phyloP scores from a whole-genome alignment of 2,113 vertebrate genomes.

The Pelodiscus sinensis region DNA sequence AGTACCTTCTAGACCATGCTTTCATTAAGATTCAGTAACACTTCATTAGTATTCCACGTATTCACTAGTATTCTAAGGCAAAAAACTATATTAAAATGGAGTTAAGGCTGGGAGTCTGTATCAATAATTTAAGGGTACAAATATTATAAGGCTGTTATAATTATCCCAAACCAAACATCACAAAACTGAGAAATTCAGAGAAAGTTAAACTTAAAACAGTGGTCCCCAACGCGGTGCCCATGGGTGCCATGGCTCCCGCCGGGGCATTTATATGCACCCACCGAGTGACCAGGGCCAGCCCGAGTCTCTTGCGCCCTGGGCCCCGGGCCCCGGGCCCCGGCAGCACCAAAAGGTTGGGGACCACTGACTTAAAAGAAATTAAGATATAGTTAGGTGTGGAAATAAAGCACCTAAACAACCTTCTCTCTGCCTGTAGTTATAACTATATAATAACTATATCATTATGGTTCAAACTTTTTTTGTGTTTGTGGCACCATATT shows the following conservation, averaged over 20 bases:
- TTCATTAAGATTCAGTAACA: background rate
- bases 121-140: background rate
- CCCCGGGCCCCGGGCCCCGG: no score
- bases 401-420: background rate
- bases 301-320: no score
- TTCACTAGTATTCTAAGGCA: background rate
- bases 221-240: no score
- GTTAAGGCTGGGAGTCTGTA: background rate
- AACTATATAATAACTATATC: background rate
- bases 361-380: background rate
- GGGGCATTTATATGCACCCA: no score
- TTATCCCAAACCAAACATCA: background rate
- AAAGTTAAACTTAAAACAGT: background rate
- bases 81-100: background rate
- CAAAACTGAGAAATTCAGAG: background rate
- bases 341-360: no score
- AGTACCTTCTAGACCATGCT: background rate
- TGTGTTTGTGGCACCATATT: background rate
- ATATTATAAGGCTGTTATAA: background rate
- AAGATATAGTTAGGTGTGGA: background rate
- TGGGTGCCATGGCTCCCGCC: no score
- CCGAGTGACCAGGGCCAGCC: no score
- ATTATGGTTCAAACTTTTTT: background rate
- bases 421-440: background rate
- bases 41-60: background rate